Conservation (phyloP, 2,888 invertebrate genomes). For the Melangyna quadrimaculata region DNA sequence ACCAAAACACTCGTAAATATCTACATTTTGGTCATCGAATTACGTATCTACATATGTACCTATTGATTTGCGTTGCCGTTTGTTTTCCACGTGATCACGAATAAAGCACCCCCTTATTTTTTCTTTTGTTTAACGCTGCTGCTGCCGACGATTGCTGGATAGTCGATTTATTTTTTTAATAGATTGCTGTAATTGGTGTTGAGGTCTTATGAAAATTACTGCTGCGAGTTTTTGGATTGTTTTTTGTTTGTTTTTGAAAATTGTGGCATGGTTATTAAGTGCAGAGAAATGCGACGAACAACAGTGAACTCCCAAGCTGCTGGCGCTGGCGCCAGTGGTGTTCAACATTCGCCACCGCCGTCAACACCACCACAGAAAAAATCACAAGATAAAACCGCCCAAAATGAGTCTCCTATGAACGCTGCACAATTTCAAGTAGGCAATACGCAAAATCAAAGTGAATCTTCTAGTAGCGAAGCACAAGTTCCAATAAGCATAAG, state of each 20-base stretch:
- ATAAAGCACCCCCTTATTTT: no score
- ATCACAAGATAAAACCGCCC: neutral
- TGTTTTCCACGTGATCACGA: neutral
- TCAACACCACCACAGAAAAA: neutral
- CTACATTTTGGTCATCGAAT: neutral
- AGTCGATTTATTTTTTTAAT: neutral
- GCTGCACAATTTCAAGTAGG: neutral
- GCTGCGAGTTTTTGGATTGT: neutral
- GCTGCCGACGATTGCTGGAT: neutral
- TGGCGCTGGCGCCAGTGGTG: neutral
- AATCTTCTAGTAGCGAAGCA: neutral
- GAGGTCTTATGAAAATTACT: neutral
- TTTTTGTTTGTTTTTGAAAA: neutral
- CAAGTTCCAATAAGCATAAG: neutral
- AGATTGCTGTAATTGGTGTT: neutral
- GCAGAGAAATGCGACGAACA: neutral
- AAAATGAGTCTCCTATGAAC: neutral
- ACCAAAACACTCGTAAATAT: neutral
- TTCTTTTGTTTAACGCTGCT: no score
- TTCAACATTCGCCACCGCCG: neutral
- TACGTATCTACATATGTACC: neutral
- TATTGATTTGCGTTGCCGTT: neutral
- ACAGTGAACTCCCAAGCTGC: neutral
- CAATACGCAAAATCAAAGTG: neutral
- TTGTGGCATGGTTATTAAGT: neutral